Evolutionary conservation across 2,888 invertebrate species (phyloP).

Genomic region (Limnephilus rhombicus): DNA sequence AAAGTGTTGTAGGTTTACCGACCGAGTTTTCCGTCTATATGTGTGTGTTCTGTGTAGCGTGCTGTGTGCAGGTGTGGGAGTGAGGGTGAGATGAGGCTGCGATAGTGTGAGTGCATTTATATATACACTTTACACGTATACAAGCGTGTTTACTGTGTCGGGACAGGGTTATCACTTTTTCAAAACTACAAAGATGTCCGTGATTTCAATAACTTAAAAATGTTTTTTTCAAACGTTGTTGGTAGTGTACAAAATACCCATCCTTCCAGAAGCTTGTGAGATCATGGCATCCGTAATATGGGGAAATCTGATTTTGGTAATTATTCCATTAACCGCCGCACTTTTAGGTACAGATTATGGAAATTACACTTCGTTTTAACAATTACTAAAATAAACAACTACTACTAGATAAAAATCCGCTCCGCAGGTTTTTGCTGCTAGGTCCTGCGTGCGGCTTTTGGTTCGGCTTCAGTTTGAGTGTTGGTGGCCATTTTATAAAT

Average conservation of each 20-base stretch:
- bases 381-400: too few species aligned
- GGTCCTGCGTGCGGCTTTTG: too few species aligned
- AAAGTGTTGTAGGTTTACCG: conserved; percentile 48
- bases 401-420: too few species aligned
- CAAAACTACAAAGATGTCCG: too few species aligned
- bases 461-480: too few species aligned
- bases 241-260: too few species aligned
- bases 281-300: not conserved
- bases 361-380: too few species aligned
- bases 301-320: not conserved
- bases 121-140: conserved; percentile 1
- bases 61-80: not conserved
- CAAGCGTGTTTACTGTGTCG: not conserved
- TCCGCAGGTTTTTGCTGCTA: too few species aligned
- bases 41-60: not conserved
- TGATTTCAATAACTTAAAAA: too few species aligned
- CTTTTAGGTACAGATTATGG: too few species aligned
- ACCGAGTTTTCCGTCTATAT: conserved; percentile 42
- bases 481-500: too few species aligned
- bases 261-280: not conserved
- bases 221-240: not conserved
- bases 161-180: not conserved
- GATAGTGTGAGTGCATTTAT: conserved; percentile 13
- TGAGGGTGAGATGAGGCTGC: not conserved
- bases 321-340: too few species aligned